phyloP scores from a whole-genome alignment of 2,797 vertebrate species.

The Cuculus canorus region DNA sequence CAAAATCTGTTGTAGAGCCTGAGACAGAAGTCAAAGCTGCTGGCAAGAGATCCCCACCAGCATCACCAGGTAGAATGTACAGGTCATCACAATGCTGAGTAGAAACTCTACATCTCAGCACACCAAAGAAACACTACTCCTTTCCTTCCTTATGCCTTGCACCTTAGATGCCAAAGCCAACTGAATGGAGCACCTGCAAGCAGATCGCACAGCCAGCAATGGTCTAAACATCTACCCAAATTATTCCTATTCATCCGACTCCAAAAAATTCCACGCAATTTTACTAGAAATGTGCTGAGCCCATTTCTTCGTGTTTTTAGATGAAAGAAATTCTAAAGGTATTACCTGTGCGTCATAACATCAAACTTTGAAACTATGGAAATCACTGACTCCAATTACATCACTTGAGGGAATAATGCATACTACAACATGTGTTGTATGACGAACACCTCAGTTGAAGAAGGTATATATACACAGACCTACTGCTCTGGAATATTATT shows the following conservation, averaged over 20 bases:
- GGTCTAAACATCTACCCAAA: not conserved
- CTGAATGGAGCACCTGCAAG: rapidly evolving
- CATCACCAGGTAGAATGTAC: rapidly evolving
- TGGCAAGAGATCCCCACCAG: not conserved
- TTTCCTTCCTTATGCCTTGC: rapidly evolving
- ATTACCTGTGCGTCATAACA: not conserved
- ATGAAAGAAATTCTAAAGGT: not conserved
- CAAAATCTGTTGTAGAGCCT: not conserved
- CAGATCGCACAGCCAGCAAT: not conserved
- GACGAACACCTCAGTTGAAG: not conserved
- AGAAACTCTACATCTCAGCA: rapidly evolving
- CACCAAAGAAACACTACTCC: not conserved
- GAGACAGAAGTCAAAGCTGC: not conserved
- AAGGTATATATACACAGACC: not conserved
- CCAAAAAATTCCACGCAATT: not conserved
- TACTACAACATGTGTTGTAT: rapidly evolving
- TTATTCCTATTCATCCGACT: not conserved
- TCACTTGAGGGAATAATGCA: not conserved
- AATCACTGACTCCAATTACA: not conserved
- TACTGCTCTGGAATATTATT: rapidly evolving
- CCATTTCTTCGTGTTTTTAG: not conserved
- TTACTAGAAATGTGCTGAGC: not conserved
- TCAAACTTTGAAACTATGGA: not conserved
- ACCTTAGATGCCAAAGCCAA: not conserved
- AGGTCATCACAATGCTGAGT: rapidly evolving